These are phyloP conservation scores for Tauraco erythrolophus DNA, from an alignment of 2,113 vertebrate genomes.

Conservation along the genomic window DNA sequence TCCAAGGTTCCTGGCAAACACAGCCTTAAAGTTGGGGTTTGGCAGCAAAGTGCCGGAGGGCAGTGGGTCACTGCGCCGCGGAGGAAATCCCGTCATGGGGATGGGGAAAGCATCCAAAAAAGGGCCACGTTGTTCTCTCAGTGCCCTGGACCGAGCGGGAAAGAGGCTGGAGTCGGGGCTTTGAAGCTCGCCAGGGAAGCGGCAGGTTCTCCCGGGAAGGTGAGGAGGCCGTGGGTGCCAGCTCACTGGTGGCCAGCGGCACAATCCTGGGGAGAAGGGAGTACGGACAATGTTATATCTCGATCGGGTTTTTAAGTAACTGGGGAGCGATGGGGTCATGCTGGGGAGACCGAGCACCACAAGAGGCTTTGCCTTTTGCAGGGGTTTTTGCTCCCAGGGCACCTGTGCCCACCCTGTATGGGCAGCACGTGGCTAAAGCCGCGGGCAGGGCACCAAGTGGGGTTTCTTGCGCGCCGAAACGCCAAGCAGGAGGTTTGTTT, in stretches of 20 bases:
- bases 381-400: not conserved
- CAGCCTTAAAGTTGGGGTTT: not conserved
- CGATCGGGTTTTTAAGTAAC: fast-evolving
- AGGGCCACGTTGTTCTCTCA: fast-evolving
- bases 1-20: not conserved
- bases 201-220: not conserved
- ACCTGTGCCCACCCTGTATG: fast-evolving
- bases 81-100: fast-evolving
- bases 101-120: too few species aligned
- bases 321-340: fast-evolving
- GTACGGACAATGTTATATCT: fast-evolving
- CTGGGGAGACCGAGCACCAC: not conserved
- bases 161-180: not conserved
- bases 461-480: not conserved
- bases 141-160: fast-evolving
- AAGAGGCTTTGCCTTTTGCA: not conserved
- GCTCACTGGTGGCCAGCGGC: fast-evolving
- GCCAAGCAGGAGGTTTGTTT: conserved; percentile 1
- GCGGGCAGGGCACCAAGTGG: fast-evolving
- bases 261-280: not conserved
- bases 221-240: fast-evolving
- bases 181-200: not conserved
- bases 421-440: not conserved
- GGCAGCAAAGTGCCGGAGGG: not conserved
- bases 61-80: fast-evolving